Evolutionary conservation across 1,140 invertebrate genomes (phyloP).

Genomic region (Rhagoletis zephyria): DNA sequence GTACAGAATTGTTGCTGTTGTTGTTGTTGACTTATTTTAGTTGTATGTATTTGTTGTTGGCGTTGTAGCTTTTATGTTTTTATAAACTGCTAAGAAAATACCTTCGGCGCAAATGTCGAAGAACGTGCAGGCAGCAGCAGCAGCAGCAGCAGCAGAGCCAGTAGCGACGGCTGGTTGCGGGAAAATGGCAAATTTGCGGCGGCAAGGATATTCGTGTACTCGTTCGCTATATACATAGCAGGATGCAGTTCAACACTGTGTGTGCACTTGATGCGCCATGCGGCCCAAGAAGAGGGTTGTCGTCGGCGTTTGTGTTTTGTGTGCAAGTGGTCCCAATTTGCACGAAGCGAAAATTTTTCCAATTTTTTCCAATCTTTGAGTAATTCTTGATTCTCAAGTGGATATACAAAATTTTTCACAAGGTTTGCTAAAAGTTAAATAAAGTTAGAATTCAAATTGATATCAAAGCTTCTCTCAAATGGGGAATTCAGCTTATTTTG

Average conservation of each 20-base stretch:
- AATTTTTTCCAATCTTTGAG: too few species aligned
- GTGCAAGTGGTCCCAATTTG: too few species aligned
- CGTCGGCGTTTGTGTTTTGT: too few species aligned
- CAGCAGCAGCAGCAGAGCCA: not conserved
- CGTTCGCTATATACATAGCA: not conserved
- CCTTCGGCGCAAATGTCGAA: constrained; percentile 2
- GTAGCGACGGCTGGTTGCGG: not conserved
- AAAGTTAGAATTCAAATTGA: too few species aligned
- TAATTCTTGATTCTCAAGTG: too few species aligned
- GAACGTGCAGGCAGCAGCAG: not conserved
- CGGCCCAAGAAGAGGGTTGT: not conserved
- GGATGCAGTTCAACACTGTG: not conserved
- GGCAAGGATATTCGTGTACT: not conserved
- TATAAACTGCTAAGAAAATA: constrained; percentile 52
- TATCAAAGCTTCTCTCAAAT: too few species aligned
- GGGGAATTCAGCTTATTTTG: too few species aligned
- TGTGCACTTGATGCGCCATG: not conserved
- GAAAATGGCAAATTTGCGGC: not conserved
- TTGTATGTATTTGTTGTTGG: constrained; percentile 1
- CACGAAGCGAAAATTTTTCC: too few species aligned
- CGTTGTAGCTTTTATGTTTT: constrained; percentile 48
- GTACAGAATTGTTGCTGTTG: not conserved
- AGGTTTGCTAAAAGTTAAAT: too few species aligned
- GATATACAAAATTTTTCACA: too few species aligned
- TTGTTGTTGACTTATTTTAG: not conserved